Base-by-base conservation (phyloP, 2,797 vertebrate genomes). In the Takifugu ocellatus region DNA sequence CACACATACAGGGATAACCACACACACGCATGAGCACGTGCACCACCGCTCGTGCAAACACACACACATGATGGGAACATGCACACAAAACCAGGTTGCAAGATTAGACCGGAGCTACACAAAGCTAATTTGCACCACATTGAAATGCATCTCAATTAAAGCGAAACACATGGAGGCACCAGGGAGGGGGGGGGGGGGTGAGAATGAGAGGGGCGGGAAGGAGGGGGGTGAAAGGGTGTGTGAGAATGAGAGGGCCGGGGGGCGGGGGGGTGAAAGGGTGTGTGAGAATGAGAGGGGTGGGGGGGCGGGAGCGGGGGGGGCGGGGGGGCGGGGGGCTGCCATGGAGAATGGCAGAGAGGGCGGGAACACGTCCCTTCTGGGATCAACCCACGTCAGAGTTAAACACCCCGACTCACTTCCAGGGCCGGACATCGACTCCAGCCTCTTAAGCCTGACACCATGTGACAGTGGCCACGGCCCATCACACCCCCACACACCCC, bases 81-180 rank as follows among this genome's bases (percentile, higher is more conserved):
- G 57, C 46, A 46, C 48, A 54, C 61, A 53, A 44, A 63, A 63
- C 68, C 72, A 75, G 74, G 71, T 78, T 81, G 76, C 87, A 85
- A 83, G 86, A 86, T 87, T 81, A 82, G 85, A 83, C 75, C 71
- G 51, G 81, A 84, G 84, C 84, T 82, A 82, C 57, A 84, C 83
- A 86, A 84, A 89, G 84, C 87, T 86, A 75, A 90, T 90, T 90
- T 88, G 86, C 88, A 88, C 85, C 83, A 83, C 85, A 87, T 72
- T 86, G 86, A 85, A 87, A 89, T 89, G 88, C 87, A 89, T 88
- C 86, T 87, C 88, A 90, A 90, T 89, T 89, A 90, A 88, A 85
- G 75, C 85, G 87, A 84, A 89, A 89, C 87, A 89, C 86, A 83
- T 86, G 36, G 78, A 83, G 83, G 87, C 87, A 84, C 82, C 84